phyloP scores from a whole-genome alignment of 2,797 vertebrate species.

The Gadopsis bispinosus region DNA sequence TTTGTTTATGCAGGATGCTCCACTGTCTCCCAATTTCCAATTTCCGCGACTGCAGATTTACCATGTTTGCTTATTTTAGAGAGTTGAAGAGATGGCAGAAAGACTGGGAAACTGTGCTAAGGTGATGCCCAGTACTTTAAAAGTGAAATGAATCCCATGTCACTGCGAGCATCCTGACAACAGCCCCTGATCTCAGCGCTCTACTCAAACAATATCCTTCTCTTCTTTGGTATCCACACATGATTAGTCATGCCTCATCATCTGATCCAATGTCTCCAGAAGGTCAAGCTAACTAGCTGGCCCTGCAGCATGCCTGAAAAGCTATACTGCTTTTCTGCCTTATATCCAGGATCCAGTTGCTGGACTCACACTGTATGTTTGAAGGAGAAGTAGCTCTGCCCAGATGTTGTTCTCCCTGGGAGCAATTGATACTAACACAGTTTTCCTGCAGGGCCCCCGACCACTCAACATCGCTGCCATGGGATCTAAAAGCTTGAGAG shows the following conservation, averaged over 20 bases:
- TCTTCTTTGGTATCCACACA: constrained; percentile 43
- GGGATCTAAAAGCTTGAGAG: constrained; percentile 55
- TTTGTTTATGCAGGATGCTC: constrained; percentile 55
- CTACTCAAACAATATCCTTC: constrained; percentile 1
- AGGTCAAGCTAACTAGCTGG: constrained; percentile 22
- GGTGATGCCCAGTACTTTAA: constrained; percentile 3
- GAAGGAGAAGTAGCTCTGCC: constrained; percentile 38
- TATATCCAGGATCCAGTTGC: constrained; percentile 31
- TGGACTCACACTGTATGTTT: constrained; percentile 26
- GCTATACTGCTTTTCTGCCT: constrained; percentile 13
- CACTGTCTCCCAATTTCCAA: constrained; percentile 33
- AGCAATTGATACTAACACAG: constrained; percentile 57
- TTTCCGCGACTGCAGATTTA: constrained; percentile 37
- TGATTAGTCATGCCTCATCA: constrained; percentile 50
- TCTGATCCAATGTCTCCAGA: constrained; percentile 26
- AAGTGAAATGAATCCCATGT: constrained; percentile 12
- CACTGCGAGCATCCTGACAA: constrained; percentile 3
- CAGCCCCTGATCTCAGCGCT: constrained; percentile 35
- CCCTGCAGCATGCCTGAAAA: constrained; percentile 26
- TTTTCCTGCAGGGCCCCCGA: constrained; percentile 39
- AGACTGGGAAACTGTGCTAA: constrained; percentile 18
- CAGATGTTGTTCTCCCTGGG: constrained; percentile 38
- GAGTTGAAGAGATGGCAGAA: constrained; percentile 24
- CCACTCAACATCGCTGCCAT: constrained; percentile 42
- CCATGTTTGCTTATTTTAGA: constrained; percentile 51